Evolutionary conservation across 2,888 invertebrate genomes (phyloP).

Genomic region (Eledona agricola): DNA sequence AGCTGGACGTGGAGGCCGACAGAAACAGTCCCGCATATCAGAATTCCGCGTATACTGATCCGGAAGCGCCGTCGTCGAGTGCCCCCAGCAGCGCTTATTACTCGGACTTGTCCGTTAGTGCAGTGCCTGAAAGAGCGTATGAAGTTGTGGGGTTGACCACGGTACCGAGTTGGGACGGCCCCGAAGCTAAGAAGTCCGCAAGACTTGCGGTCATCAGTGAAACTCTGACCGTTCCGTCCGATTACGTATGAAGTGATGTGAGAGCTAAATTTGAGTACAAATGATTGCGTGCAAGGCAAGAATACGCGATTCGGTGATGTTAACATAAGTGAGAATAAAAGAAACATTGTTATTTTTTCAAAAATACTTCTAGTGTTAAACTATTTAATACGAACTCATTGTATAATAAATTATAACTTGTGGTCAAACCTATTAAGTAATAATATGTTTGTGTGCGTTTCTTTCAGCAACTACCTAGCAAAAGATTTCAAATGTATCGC

Average conservation of each 20-base stretch:
- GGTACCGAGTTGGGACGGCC: constrained; percentile 62
- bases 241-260: constrained; percentile 64
- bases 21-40: constrained; percentile 68
- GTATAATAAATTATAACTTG: too few relatives aligned
- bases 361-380: too few relatives aligned
- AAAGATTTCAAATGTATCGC: too few relatives aligned
- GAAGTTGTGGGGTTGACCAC: constrained; percentile 69
- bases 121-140: constrained; percentile 67
- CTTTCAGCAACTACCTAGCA: too few relatives aligned
- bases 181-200: constrained; percentile 51
- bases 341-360: too few relatives aligned
- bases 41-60: constrained; percentile 73
- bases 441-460: too few relatives aligned
- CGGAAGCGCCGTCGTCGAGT: constrained; percentile 68
- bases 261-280: too few relatives aligned
- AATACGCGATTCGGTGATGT: too few relatives aligned
- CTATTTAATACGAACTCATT: too few relatives aligned
- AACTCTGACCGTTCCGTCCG: constrained; percentile 68
- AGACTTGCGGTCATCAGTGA: constrained; percentile 68
- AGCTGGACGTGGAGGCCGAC: constrained; percentile 69
- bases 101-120: constrained; percentile 71
- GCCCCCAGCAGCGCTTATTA: constrained; percentile 81
- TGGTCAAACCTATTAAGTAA: too few relatives aligned
- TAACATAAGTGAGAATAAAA: too few relatives aligned
- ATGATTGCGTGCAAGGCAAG: too few relatives aligned